phyloP scores from a whole-genome alignment of 1,140 invertebrate species.

The Globodera rostochiensis region DNA sequence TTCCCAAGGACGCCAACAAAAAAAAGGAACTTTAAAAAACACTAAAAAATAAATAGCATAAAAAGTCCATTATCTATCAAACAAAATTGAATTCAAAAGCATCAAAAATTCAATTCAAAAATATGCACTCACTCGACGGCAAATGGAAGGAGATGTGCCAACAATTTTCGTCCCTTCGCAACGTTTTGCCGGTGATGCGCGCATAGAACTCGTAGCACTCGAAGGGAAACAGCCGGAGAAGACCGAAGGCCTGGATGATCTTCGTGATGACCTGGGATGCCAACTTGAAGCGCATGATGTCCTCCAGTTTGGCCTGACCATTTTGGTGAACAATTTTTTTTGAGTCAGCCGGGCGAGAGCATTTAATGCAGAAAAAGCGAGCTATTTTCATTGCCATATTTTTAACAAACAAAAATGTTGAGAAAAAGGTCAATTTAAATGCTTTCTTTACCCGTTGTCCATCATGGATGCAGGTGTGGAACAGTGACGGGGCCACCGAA shows the following conservation, averaged over 20 bases:
- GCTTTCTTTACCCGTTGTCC: slow-evolving; percentile 70
- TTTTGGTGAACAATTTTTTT: neutral
- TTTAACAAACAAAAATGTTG: neutral
- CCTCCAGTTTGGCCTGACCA: slow-evolving; percentile 87
- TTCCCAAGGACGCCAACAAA: too few species aligned
- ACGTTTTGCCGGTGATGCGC: slow-evolving; percentile 84
- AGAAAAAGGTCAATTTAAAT: slow-evolving; percentile 8
- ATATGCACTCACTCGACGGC: slow-evolving; percentile 75
- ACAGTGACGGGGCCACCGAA: slow-evolving; percentile 95
- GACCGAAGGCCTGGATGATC: slow-evolving; percentile 93
- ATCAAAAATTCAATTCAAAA: neutral
- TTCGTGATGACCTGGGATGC: slow-evolving; percentile 88
- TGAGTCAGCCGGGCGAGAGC: too few species aligned
- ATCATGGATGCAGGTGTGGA: slow-evolving; percentile 90
- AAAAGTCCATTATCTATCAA: too few species aligned
- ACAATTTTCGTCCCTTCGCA: slow-evolving; percentile 83
- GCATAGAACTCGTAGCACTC: slow-evolving; percentile 97
- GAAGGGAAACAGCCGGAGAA: slow-evolving; percentile 87
- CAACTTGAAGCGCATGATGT: slow-evolving; percentile 88
- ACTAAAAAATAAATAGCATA: too few species aligned
- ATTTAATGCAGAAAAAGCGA: neutral
- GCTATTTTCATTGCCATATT: too few species aligned
- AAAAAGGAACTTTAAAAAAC: too few species aligned
- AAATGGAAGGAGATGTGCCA: slow-evolving; percentile 91
- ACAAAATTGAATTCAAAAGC: neutral